Base-by-base conservation (phyloP, 2,888 invertebrate genomes). In the Ptychoptera contaminata region DNA sequence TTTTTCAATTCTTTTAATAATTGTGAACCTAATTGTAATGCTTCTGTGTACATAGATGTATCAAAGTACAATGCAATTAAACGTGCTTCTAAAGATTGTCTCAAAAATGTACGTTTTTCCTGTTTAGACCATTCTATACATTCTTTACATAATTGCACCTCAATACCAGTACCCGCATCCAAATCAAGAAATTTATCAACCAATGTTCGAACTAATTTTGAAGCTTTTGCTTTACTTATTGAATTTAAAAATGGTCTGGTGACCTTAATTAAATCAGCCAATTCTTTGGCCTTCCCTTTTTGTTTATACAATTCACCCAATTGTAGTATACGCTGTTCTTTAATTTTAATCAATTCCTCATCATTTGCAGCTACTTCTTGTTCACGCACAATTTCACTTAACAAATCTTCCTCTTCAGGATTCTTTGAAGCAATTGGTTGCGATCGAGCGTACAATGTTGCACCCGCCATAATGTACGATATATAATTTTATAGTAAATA, bases 81-180 rank as follows among this genome's bases (percentile, higher is more conserved):
- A 55, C 97, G 74, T 12, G 96, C 88, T 65, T 98, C 94, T 54
- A 98, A 67, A 1, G 93, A 91, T 67, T 99, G 98, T 55, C 98
- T 74, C 49, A 99, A 69, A 67, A 97, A 99, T 15, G 94, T 96
- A 53, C 98, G 79, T 52, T 93, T 84, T 65, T 99, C 97, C 59
- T 91, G 87, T 63, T 93, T 93, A 30, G 98, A 94, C 98, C 98
- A 98, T 69, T 94, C 91, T 69, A 99, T 99, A 69, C 96, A 97
- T 69, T 99, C 97, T 70, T 87, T 87, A 66, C 90, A 90, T 49
- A 91, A 69, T 67, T 88, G 82, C 44, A 85, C 85, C 72, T 94
- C 94, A 50, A 90, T 90, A 43, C 96, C 96, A 51, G 92, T 93
- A 42, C 85, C 88, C 50, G 93, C 93, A 65, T 97, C 94, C 68